Evolutionary conservation across 2,797 vertebrate species (phyloP), one percentile per base, ranked within the genome.

Genomic region (Siniperca scherzeri): DNA sequence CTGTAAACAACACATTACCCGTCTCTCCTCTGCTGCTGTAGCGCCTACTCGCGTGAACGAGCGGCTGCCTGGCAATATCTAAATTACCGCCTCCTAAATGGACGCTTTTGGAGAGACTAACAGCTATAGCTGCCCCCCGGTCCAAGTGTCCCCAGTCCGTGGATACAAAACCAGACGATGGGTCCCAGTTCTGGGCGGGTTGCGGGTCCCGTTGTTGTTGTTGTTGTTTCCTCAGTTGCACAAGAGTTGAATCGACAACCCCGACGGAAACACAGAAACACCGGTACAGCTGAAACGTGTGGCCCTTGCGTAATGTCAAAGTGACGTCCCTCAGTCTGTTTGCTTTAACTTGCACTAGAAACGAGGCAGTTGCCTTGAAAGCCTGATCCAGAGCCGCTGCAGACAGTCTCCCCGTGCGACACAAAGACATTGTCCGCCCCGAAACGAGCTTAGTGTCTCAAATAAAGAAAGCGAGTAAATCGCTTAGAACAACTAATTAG

Each of bases 361-460:
- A 77, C 68, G 59, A 87, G 40, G 87, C 71, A 52, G 68, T 36
- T 6, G 87, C 53, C 70, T 70, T 86, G 22, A 87, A 65, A 71
- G 76, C 79, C 3, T 64, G 90, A 74, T 84, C 86, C 87, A 86
- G 57, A 59, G 78, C 80, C 62, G 90, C 83, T 17, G 84, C 75
- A n/a, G 55, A 74, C 67, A 85, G 62, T 56, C 82, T 88, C 59
- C 81, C 56, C 4, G 82, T 17, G 60, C 89, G 87, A 44, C 92
- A 84, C 77, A 91, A 12, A 25, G 89, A 81, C 94, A 95, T 95
- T 2, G 65, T 90, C 62, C 52, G 56, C 53, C 38, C 30, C 8
- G 33, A 12, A 7, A 55, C 19, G 48, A 78, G 75, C 38, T 16
- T 0, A 13, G 56, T 4, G 64, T 55, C 36, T 40, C 30, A 11